Evolutionary conservation across 2,797 vertebrate species (phyloP), one percentile per base, ranked within the genome.

Genomic region (Gephyroberyx darwinii): DNA sequence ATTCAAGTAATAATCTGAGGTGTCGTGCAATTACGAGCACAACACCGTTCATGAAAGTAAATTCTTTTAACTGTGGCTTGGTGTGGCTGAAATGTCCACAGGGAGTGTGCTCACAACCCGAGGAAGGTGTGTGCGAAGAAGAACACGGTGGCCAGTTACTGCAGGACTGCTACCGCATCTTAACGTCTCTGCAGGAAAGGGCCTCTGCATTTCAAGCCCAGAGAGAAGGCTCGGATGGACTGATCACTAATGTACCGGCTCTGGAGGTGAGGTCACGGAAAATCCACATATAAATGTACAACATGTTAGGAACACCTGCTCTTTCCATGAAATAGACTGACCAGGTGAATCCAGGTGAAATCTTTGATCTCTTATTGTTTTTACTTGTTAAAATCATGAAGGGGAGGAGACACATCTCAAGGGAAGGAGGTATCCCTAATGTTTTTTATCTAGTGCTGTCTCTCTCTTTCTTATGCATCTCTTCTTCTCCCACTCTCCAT

Each of bases 121-220:
- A 86, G 72, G 76, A 84, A 75, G 76, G 67, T 64, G 41, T 53
- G 45, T 53, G 64, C 77, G 72, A 75, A 33, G 81, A 89, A 68
- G 77, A 86, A 14, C 65, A 59, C 17, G 79, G 83, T 59, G 52
- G 56, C 77, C 74, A 37, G 55, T 71, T 81, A 45, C 71, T 87
- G 56, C 82, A 77, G 71, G 66, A 65, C 56, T 83, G 82, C 71
- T 60, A 31, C 47, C 56, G 54, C 19, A 85, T 73, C 75, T 41
- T 89, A 78, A 81, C 73, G 52, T 77, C 84, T 60, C 74, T 88
- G 67, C 82, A 81, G 70, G 78, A 84, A 13, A 80, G 45, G 61
- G 51, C 83, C 71, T 81, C 77, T 54, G 51, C 35, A 52, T 73
- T 74, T 74, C 70, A 77, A 56, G 35, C 52, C 22, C 71, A 43